Percentiles rank a stretch among this genome's conserved stretches.
Conservation (phyloP, 2,113 vertebrate genomes). For the Sclerurus mexicanus region DNA sequence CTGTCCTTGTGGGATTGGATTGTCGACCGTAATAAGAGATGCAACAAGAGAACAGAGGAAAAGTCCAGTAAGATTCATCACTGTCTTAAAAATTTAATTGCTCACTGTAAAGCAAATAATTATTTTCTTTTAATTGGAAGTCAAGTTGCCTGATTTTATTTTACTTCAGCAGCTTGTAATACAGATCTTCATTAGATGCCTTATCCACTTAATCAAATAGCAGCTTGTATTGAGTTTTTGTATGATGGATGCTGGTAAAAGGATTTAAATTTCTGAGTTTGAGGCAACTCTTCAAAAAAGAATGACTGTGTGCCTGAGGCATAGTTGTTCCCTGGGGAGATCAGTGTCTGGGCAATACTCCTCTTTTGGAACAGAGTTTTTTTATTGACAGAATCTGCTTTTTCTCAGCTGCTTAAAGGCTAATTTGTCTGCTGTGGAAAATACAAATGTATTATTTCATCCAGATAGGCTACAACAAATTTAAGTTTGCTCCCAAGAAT, state of each 20-base stretch:
- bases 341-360: not conserved
- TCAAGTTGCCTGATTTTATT: not conserved
- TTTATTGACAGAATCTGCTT: not conserved
- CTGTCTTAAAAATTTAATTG: not conserved
- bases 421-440: not conserved
- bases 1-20: slow-evolving; percentile 95
- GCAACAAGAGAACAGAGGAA: slow-evolving; percentile 30
- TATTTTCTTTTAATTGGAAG: not conserved
- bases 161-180: not conserved
- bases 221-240: not conserved
- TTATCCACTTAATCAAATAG: not conserved
- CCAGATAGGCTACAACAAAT: not conserved
- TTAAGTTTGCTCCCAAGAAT: not conserved
- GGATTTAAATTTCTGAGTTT: not conserved
- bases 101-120: not conserved
- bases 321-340: not conserved
- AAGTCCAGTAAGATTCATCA: slow-evolving; percentile 64
- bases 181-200: not conserved
- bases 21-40: slow-evolving; percentile 77
- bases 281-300: not conserved
- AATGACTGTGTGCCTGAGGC: not conserved
- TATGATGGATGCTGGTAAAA: not conserved
- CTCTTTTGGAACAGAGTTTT: not conserved
- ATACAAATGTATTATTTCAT: not conserved
- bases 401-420: not conserved